phyloP scores from a whole-genome alignment of 2,888 invertebrate genomes.

The Pomacea canaliculata region DNA sequence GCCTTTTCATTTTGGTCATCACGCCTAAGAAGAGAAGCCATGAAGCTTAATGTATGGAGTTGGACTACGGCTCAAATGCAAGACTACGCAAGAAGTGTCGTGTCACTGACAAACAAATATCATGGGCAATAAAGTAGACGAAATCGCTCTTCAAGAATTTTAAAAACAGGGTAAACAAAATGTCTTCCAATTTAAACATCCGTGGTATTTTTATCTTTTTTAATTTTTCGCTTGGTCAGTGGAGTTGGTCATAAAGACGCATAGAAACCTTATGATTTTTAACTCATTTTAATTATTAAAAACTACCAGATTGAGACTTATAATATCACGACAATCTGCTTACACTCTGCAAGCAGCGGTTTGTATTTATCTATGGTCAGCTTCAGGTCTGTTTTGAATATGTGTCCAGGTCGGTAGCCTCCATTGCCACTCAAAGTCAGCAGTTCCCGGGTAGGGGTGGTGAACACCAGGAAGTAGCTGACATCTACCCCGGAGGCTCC shows the following conservation, averaged over 20 bases:
- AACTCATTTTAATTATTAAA: no score
- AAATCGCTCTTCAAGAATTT: not conserved
- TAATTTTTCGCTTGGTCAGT: no score
- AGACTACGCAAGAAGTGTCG: no score
- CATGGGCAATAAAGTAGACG: not conserved
- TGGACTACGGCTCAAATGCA: no score
- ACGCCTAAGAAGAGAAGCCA: no score
- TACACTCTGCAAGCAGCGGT: conserved; percentile 4
- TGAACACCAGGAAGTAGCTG: conserved; percentile 39
- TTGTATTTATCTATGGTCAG: not conserved
- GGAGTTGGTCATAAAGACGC: no score
- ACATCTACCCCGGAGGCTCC: conserved; percentile 19
- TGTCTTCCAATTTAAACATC: no score
- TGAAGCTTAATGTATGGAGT: no score
- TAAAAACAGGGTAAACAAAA: no score
- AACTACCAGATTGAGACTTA: not conserved
- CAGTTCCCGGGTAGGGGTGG: conserved; percentile 12
- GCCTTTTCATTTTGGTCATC: not conserved
- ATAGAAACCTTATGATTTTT: no score
- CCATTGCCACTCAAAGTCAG: conserved; percentile 21
- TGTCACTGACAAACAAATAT: not conserved
- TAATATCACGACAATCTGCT: not conserved
- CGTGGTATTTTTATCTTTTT: no score
- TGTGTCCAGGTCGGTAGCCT: conserved; percentile 33
- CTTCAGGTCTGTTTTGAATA: conserved; percentile 17